A percentile compares a stretch with the other conserved stretches of the same genome.
Evolutionary conservation across 2,888 invertebrate genomes (phyloP).

Genomic region (Mythimna lalbum): DNA sequence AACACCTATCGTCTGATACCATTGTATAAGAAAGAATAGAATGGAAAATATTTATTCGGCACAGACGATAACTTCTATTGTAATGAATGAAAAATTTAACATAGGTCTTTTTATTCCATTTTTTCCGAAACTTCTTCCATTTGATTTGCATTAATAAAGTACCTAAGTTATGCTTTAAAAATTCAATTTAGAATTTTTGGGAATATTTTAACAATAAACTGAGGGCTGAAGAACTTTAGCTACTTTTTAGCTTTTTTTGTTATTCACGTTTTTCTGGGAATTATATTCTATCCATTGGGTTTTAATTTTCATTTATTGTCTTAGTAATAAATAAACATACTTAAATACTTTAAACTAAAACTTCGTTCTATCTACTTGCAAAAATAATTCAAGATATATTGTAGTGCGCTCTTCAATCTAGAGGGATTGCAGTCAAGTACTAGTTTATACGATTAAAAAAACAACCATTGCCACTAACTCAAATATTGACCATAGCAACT

Average conservation of each 20-base stretch:
- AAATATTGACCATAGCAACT: too few relatives aligned
- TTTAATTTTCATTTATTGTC: neutral
- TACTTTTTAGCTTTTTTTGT: slow-evolving; percentile 16
- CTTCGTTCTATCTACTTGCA: too few relatives aligned
- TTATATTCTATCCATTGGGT: neutral
- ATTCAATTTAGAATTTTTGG: slow-evolving; percentile 48
- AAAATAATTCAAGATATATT: too few relatives aligned
- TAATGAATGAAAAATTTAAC: slow-evolving; percentile 22
- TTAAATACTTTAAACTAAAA: neutral
- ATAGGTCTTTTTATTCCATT: slow-evolving; percentile 8
- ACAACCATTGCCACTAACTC: too few relatives aligned
- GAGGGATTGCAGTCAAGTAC: too few relatives aligned
- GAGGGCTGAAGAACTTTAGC: slow-evolving; percentile 13
- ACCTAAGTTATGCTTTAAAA: slow-evolving; percentile 25
- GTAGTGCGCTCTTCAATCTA: too few relatives aligned
- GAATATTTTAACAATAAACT: slow-evolving; percentile 54
- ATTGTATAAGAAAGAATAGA: too few relatives aligned
- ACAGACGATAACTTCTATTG: neutral
- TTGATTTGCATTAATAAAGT: slow-evolving; percentile 56
- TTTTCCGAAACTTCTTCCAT: slow-evolving; percentile 39
- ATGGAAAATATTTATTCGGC: too few relatives aligned
- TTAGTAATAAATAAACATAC: neutral
- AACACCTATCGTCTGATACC: neutral
- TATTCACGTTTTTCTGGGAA: slow-evolving; percentile 3
- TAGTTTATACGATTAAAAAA: too few relatives aligned